phyloP scores from a whole-genome alignment of 2,797 vertebrate genomes.

The Margarornis squamiger region DNA sequence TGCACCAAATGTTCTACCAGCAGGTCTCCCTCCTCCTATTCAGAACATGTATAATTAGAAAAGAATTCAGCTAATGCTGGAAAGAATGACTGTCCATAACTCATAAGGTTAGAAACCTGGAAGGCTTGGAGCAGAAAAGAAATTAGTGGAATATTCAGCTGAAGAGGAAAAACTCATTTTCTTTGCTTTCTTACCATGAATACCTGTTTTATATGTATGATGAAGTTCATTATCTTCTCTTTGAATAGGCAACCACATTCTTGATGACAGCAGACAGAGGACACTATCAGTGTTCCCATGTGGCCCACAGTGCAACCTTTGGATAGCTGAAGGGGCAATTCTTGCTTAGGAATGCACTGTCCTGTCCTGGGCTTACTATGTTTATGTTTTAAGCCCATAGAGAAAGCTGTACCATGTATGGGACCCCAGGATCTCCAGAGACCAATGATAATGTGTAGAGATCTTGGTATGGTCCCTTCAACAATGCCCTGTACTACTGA shows the following conservation, averaged over 20 bases:
- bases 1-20: constrained; percentile 64
- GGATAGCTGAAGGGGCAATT: not conserved
- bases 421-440: not conserved
- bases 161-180: not conserved
- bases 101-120: constrained; percentile 58
- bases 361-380: not conserved
- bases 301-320: not conserved
- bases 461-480: not conserved
- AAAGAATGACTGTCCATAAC: constrained; percentile 58
- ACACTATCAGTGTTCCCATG: not conserved
- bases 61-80: constrained; percentile 39
- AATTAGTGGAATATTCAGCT: constrained; percentile 22
- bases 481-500: too few relatives aligned
- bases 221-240: not conserved
- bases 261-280: not conserved
- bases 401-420: not conserved
- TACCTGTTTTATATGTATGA: not conserved
- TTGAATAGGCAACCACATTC: fast-evolving
- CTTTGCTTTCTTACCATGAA: not conserved
- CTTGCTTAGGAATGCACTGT: not conserved
- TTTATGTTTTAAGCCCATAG: not conserved
- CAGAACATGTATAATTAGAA: constrained; percentile 69
- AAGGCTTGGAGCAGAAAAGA: constrained; percentile 5
- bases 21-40: constrained; percentile 33
- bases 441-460: not conserved